A percentile compares a stretch with the other conserved stretches of the same genome.
These are phyloP conservation scores for Leptopilina clavipes DNA, from an alignment of 1,140 invertebrate species.

Conservation along the genomic window DNA sequence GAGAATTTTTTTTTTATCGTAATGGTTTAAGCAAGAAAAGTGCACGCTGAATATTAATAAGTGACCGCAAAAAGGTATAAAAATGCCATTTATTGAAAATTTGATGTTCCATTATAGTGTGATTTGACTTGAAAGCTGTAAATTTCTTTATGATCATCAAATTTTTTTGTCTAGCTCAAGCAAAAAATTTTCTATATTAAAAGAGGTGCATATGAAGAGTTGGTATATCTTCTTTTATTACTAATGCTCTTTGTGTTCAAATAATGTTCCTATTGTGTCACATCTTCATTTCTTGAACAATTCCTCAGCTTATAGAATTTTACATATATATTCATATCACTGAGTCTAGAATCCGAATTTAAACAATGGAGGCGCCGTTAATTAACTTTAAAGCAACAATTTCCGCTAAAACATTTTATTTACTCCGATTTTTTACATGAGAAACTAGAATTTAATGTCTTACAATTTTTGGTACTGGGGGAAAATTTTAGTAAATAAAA, in stretches of 20 bases:
- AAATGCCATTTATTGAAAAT: neutral
- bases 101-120: neutral
- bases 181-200: neutral
- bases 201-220: neutral
- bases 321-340: slow-evolving; percentile 20
- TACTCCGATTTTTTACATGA: no score
- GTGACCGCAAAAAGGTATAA: neutral
- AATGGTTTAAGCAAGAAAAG: no score
- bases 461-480: no score
- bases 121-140: neutral
- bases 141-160: neutral
- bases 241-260: slow-evolving; percentile 1
- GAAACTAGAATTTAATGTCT: no score
- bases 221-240: neutral
- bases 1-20: no score
- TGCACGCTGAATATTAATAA: no score
- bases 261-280: neutral
- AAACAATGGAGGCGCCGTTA: neutral
- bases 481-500: no score
- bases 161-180: neutral
- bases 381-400: neutral
- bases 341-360: neutral
- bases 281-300: neutral
- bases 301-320: neutral
- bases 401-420: no score